These are phyloP conservation scores for Cephalopterus ornatus DNA, from an alignment of 2,113 vertebrate species.

Conservation along the genomic window DNA sequence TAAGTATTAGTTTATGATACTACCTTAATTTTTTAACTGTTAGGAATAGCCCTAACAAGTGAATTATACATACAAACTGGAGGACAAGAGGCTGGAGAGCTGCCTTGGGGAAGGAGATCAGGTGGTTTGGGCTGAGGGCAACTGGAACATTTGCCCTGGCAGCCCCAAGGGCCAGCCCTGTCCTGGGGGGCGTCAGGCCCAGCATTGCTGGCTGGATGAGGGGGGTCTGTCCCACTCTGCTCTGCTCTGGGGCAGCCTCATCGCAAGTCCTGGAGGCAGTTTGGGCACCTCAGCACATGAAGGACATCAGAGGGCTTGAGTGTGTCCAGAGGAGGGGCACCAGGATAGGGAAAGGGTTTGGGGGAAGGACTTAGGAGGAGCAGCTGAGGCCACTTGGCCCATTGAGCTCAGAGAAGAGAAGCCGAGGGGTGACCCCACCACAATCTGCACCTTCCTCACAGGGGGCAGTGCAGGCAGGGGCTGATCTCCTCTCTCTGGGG, in stretches of 20 bases:
- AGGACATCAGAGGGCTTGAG: not conserved
- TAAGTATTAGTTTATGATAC: not conserved
- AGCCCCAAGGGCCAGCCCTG: not conserved
- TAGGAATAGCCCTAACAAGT: not conserved
- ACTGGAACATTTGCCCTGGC: not conserved
- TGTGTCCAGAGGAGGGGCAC: not conserved
- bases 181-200: not conserved
- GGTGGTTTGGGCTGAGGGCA: not conserved
- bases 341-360: not conserved
- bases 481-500: not conserved
- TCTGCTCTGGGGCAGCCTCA: not conserved
- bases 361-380: not conserved
- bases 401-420: not conserved
- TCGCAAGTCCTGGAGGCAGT: not conserved
- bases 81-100: not conserved
- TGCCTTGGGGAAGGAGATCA: accelerated
- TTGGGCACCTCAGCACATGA: not conserved
- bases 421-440: not conserved
- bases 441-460: not conserved
- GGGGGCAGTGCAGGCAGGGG: not conserved
- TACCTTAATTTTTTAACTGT: not conserved
- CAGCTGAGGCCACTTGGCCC: not conserved
- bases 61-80: not conserved
- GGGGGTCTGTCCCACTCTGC: not conserved
- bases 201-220: not conserved